Conservation (phyloP, 2,797 vertebrate species). For the Amazona finschi region DNA sequence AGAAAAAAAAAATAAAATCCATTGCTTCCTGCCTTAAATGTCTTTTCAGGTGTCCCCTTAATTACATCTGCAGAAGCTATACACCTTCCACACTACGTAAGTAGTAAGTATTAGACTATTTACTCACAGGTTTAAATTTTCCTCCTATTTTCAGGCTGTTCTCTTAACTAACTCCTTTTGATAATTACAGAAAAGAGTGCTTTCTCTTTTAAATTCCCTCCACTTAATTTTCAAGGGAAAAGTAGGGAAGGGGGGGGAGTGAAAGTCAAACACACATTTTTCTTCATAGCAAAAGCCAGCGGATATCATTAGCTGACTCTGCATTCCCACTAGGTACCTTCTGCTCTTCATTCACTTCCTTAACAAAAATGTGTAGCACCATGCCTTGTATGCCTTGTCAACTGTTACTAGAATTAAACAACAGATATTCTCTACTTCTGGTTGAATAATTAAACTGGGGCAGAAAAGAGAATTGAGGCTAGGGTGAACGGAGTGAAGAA, state of each 20-base stretch:
- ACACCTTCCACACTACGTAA: not conserved
- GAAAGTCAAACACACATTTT: not conserved
- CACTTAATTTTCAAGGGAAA: not conserved
- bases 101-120: not conserved
- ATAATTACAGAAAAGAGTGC: not conserved
- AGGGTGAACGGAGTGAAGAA: not conserved
- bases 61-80: not conserved
- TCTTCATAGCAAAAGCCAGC: not conserved
- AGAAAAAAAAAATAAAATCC: not conserved
- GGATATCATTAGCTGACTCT: not conserved
- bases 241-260: accelerated
- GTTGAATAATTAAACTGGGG: not conserved
- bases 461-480: not conserved
- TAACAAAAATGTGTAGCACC: not conserved
- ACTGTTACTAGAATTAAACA: not conserved
- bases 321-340: not conserved
- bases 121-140: not conserved
- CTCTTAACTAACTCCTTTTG: not conserved
- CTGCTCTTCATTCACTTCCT: not conserved
- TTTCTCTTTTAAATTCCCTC: not conserved
- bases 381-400: not conserved
- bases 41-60: not conserved
- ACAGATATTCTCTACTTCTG: not conserved
- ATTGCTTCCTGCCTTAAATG: not conserved
- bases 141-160: not conserved